Evolutionary conservation across 2,888 invertebrate genomes (phyloP), one percentile per base, ranked within the genome.

Genomic region (Chironomus riparius): DNA sequence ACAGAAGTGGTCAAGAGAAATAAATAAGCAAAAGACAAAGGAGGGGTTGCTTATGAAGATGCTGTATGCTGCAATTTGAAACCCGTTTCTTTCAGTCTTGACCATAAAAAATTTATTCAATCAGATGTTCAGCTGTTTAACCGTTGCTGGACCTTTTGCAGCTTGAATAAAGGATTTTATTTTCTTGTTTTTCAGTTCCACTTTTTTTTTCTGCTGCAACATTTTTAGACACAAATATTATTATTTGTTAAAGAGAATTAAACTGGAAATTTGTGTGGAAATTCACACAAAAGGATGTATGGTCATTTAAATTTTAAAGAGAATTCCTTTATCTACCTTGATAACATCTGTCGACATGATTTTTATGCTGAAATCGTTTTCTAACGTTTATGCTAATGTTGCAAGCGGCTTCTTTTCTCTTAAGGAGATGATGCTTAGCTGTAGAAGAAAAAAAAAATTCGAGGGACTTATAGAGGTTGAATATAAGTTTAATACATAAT

Each of bases 301-400:
- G 24, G 21, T 24, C 65, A 65, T 65, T 65, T 65, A 65, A 65
- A 65, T 65, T 65, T 65, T 65, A 65, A 65, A 65, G 65, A 65
- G 65, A 56, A 18, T 15, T 15, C 18, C 65, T 21, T 22, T 24
- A 13, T 13, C 65, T 13, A 12, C 62, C 18, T 65, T 13, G 21
- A 24, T 18, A 65, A 65, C 65, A 65, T 65, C 65, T 65, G 65
- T 65, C 65, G 65, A 24, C 13, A 21, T 12, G 3, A 24, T 65
- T 24, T 65, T 65, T 12, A 65, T 65, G 65, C 65, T 65, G 24
- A 65, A 65, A 24, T 24, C 18, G 56, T 65, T 24, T 10, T 21
- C 56, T 65, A 65, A 65, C 65, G 65, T 65, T 65, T 65, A 65
- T 65, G 65, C 65, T 65, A 65, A 65, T 65, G 12, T 65, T 12